Evolutionary conservation across 2,888 invertebrate genomes (phyloP).

Genomic region (Heliconius cydno): DNA sequence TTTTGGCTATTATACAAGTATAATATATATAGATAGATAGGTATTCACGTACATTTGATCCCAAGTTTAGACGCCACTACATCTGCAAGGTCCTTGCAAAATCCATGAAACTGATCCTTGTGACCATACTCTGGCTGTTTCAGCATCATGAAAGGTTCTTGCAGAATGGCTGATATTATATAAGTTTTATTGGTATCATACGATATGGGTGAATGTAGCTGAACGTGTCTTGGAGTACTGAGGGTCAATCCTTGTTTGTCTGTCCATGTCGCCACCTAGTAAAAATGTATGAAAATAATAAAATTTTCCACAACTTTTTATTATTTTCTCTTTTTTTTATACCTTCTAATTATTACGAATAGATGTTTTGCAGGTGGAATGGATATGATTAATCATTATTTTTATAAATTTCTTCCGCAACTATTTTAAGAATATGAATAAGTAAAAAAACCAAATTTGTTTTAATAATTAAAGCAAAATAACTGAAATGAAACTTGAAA

Average conservation of each 20-base stretch:
- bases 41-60: constrained; percentile 88
- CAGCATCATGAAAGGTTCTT: constrained; percentile 94
- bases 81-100: constrained; percentile 95
- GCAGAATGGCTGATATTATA: constrained; percentile 92
- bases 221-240: constrained; percentile 89
- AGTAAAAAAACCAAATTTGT: background rate
- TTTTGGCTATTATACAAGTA: background rate
- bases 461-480: background rate
- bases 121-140: constrained; percentile 85
- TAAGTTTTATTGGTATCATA: constrained; percentile 93
- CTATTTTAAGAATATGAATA: background rate
- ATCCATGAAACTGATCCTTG: constrained; percentile 93
- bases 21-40: background rate
- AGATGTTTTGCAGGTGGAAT: too few relatives aligned
- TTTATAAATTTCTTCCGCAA: background rate
- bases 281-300: constrained; percentile 4
- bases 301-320: too few relatives aligned
- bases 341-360: too few relatives aligned
- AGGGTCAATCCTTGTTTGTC: constrained; percentile 90
- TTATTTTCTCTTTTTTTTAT: too few relatives aligned
- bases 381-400: too few relatives aligned
- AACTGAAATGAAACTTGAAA: too few relatives aligned
- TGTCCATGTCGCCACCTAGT: constrained; percentile 93
- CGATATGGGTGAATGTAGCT: constrained; percentile 86
- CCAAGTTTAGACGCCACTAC: constrained; percentile 90